Percentiles rank a stretch among this genome's conserved stretches.
phyloP scores from a whole-genome alignment of 2,797 vertebrate genomes.

The Dryobates pubescens region DNA sequence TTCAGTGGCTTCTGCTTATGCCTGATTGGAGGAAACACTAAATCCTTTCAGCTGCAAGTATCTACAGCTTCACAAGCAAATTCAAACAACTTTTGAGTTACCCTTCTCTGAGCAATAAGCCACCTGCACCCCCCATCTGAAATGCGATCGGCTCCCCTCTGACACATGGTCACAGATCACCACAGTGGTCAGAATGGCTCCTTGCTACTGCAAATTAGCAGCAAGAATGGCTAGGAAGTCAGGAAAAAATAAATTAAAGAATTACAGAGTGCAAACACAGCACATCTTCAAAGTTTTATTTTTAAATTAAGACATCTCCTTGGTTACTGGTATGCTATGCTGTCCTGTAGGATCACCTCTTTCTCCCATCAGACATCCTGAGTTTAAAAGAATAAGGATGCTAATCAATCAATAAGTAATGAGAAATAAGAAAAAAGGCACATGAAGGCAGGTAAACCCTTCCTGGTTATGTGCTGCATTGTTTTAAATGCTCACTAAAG shows the following conservation, averaged over 20 bases:
- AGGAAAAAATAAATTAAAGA: not conserved
- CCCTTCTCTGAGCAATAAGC: not conserved
- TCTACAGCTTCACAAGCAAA: not conserved
- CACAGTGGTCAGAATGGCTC: not conserved
- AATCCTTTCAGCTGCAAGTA: not conserved
- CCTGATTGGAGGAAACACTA: not conserved
- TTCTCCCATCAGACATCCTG: not conserved
- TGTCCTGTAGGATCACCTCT: not conserved
- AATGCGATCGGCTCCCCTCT: conserved; percentile 15
- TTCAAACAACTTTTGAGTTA: not conserved
- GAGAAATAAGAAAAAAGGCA: not conserved
- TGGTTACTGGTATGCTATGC: not conserved
- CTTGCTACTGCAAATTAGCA: not conserved
- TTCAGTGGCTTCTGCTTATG: not conserved
- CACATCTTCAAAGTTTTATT: not conserved
- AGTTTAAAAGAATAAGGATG: not conserved
- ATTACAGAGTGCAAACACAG: not conserved
- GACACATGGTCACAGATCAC: not conserved
- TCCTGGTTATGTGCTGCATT: not conserved
- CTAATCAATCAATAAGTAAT: not conserved
- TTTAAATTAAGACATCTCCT: not conserved
- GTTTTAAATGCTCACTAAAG: not conserved
- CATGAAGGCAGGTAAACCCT: not conserved
- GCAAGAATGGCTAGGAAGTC: not conserved
- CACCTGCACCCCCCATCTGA: not conserved